These are phyloP conservation scores for Argynnis bischoffii DNA, from an alignment of 2,888 invertebrate species.

Conservation along the genomic window DNA sequence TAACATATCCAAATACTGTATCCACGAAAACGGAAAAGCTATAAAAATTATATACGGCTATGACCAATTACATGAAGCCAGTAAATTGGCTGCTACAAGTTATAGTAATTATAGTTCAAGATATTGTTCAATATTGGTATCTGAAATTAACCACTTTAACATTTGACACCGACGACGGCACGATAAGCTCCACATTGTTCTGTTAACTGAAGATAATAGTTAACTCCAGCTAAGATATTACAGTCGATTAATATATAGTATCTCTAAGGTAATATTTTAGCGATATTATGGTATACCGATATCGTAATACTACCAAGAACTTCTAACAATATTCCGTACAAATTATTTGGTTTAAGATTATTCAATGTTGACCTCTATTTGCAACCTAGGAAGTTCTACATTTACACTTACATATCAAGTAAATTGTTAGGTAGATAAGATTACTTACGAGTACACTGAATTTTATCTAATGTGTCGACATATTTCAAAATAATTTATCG, in stretches of 20 bases:
- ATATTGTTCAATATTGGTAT: neutral
- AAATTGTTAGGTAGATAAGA: neutral
- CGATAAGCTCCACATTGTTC: conserved; percentile 9
- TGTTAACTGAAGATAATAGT: conserved; percentile 15
- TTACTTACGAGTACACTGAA: neutral
- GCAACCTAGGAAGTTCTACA: neutral
- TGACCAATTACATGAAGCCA: too few relatives aligned
- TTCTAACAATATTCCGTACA: conserved; percentile 9
- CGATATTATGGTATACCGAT: conserved; percentile 7
- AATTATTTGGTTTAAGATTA: conserved; percentile 8
- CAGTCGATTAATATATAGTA: conserved; percentile 6
- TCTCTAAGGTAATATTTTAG: conserved; percentile 9
- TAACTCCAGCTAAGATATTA: neutral
- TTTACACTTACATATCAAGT: neutral
- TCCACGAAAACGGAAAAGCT: too few relatives aligned
- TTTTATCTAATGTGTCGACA: neutral
- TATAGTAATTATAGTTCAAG: too few relatives aligned
- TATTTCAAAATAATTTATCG: neutral
- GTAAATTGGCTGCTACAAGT: too few relatives aligned
- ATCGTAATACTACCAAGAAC: conserved; percentile 2
- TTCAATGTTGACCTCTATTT: conserved; percentile 11
- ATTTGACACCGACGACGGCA: neutral
- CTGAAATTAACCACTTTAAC: neutral
- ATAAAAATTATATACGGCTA: too few relatives aligned
- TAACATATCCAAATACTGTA: too few relatives aligned